Percentiles rank a stretch among this genome's conserved stretches.
Conservation (phyloP, 2,113 vertebrate species). For the Ailurus styani region DNA sequence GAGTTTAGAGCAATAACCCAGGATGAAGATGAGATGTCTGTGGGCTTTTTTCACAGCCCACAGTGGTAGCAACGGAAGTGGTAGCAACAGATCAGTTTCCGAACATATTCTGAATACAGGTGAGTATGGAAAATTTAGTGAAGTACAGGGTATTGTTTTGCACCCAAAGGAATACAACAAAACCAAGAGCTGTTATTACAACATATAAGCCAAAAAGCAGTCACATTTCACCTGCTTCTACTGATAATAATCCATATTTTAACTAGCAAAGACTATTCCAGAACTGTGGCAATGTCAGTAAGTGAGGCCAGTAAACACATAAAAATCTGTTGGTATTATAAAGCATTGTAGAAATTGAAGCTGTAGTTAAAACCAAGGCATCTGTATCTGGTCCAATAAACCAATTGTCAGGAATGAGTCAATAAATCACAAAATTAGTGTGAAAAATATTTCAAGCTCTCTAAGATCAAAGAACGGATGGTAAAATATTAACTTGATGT, state of each 20-base stretch:
- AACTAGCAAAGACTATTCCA: constrained; percentile 34
- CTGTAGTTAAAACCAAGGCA: constrained; percentile 32
- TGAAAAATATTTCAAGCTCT: constrained; percentile 57
- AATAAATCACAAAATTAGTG: constrained; percentile 66
- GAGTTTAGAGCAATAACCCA: neutral
- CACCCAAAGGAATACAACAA: neutral
- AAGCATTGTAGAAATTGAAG: constrained; percentile 60
- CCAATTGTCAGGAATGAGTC: constrained; percentile 52
- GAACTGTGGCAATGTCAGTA: neutral
- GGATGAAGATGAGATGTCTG: neutral
- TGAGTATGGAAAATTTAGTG: neutral
- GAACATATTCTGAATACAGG: neutral
- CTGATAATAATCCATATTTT: constrained; percentile 50
- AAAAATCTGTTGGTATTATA: constrained; percentile 50
- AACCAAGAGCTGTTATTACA: constrained; percentile 11
- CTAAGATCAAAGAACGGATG: constrained; percentile 68
- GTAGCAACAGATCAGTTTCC: neutral
- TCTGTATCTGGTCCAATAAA: constrained; percentile 68
- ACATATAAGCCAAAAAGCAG: constrained; percentile 12
- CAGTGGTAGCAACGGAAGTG: neutral
- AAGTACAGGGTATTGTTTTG: neutral
- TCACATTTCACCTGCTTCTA: constrained; percentile 31
- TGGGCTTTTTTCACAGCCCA: neutral
- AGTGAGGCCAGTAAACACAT: constrained; percentile 52
- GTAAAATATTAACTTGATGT: constrained; percentile 72